A percentile compares a stretch with the other conserved stretches of the same genome.
These are phyloP conservation scores for Chaetops frenatus DNA, from an alignment of 2,113 vertebrate genomes.

Conservation along the genomic window DNA sequence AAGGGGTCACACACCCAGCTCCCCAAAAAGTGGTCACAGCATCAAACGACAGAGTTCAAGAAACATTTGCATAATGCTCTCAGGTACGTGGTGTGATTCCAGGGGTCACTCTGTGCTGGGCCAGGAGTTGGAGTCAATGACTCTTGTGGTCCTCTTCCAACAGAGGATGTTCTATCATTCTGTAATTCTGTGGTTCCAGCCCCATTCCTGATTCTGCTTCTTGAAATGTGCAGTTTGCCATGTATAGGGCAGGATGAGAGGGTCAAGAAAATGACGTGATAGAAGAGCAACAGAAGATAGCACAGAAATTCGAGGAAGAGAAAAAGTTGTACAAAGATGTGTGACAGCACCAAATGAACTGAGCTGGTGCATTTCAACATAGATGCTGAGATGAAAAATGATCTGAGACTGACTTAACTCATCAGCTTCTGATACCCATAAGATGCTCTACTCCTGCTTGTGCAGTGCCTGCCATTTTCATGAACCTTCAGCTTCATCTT, in stretches of 20 bases:
- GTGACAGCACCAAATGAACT: background rate
- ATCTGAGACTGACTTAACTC: background rate
- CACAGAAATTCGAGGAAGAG: background rate
- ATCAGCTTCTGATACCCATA: background rate
- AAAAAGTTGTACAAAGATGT: background rate
- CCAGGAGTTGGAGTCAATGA: rapidly evolving
- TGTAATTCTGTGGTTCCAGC: background rate
- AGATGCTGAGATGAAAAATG: background rate
- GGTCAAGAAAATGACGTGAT: background rate
- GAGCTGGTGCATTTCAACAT: background rate
- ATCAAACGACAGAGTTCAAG: background rate
- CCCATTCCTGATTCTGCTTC: background rate
- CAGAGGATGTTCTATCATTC: background rate
- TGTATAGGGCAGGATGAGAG: rapidly evolving
- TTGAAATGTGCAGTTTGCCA: background rate
- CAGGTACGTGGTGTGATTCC: too few relatives aligned
- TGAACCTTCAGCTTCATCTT: background rate
- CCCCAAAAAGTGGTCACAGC: background rate
- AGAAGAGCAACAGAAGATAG: background rate
- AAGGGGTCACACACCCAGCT: rapidly evolving
- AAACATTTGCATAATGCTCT: background rate
- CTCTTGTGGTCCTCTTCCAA: background rate
- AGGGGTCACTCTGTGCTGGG: background rate
- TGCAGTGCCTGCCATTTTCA: background rate
- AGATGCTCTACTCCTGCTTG: background rate